Percentiles rank a stretch among this genome's conserved stretches.
phyloP scores from a whole-genome alignment of 2,113 vertebrate species.

The Lethenteron reissneri region DNA sequence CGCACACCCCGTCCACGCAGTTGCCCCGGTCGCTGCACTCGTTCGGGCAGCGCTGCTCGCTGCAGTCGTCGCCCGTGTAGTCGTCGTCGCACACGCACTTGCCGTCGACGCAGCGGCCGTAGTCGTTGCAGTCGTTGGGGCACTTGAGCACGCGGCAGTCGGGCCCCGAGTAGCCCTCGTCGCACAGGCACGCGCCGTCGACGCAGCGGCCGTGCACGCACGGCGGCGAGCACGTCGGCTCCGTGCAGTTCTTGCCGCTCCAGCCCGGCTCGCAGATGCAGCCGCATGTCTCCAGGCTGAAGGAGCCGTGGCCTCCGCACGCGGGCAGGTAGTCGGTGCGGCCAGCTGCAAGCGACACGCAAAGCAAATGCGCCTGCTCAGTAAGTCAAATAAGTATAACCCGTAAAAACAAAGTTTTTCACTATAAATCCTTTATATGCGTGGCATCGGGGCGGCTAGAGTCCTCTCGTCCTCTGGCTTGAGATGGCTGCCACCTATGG shows the following conservation, averaged over 20 bases:
- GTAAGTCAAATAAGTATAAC: no score
- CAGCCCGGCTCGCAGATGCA: slow-evolving; percentile 33
- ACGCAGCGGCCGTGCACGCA: slow-evolving; percentile 26
- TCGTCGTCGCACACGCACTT: slow-evolving; percentile 67
- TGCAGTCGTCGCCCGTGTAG: slow-evolving; percentile 46
- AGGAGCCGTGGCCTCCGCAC: slow-evolving; percentile 78
- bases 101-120: slow-evolving; percentile 59
- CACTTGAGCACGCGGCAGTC: slow-evolving; percentile 60
- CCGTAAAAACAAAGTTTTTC: no score
- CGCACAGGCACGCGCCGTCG: slow-evolving; percentile 42
- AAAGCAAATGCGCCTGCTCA: no score
- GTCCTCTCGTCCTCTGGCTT: no score
- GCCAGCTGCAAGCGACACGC: slow-evolving; percentile 17
- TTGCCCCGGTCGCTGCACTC: slow-evolving; percentile 48
- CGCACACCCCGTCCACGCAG: slow-evolving; percentile 44
- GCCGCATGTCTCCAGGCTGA: slow-evolving; percentile 55
- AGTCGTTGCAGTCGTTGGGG: slow-evolving; percentile 63
- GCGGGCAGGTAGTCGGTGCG: slow-evolving; percentile 54
- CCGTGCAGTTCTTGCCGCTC: slow-evolving; percentile 36
- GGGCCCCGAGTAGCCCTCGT: slow-evolving; percentile 37
- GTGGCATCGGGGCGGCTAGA: no score
- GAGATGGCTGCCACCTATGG: no score
- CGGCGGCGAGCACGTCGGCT: slow-evolving; percentile 17
- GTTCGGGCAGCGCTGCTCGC: slow-evolving; percentile 38
- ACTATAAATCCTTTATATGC: no score